Base-by-base conservation (phyloP, 2,797 vertebrate species). In the Ctenopoma kingsleyae region DNA sequence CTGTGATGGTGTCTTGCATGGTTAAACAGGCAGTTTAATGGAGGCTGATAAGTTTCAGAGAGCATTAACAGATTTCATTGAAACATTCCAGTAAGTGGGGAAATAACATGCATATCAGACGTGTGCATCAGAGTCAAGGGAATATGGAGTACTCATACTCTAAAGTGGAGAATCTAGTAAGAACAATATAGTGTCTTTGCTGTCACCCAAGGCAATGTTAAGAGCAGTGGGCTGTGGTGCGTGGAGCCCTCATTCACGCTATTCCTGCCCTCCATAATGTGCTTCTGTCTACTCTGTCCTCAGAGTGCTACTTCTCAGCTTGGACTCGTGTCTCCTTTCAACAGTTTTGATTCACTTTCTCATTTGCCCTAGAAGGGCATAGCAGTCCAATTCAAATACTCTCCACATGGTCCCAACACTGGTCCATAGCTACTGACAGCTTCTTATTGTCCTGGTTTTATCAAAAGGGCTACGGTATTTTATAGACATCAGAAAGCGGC, bases 361-460 rank as follows among this genome's bases (percentile, higher is more conserved):
- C 73, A 50, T 68, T 67, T 57, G 68, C 79, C 72, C 73, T 69
- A 71, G 64, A 75, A 66, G 62, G 68, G 60, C 73, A 40, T 49
- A 64, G 63, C 67, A 15, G 76, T 69, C 76, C 77, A 60, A 78
- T 81, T 88, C 64, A 83, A 77, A 82, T 22, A 55, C 62, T 71
- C 61, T 71, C 80, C 75, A 55, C 68, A 66, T 41, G 63, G 77
- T 44, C 54, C 74, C 70, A 40, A 72, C 50, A 32, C 61, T 67
- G 67, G 71, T 76, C 84, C 44, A 35, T 20, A 67, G 68, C 71
- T 67, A 35, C 80, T 58, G 69, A 82, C 77, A 84, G 86, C 67
- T 82, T 35, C 57, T 79, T 74, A 73, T 87, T 89, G 87, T 90
- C 56, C 74, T 30, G 62, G 62, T 66, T 83, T 87, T 72, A 90